Percentiles rank a stretch among this genome's conserved stretches.
Evolutionary conservation across 1,140 invertebrate species (phyloP).

Genomic region (Lucilia sericata): DNA sequence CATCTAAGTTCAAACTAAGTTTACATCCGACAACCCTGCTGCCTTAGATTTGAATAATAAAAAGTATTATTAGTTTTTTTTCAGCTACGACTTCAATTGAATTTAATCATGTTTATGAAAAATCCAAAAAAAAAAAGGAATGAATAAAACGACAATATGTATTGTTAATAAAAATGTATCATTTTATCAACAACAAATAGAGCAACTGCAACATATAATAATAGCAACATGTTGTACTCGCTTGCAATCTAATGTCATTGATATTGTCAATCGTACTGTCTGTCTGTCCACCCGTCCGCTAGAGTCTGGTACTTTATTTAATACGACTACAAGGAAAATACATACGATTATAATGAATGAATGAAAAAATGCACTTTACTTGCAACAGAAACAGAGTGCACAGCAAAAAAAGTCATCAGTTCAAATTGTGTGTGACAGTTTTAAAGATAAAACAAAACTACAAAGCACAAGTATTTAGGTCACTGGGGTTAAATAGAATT

Average conservation of each 20-base stretch:
- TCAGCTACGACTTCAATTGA: not conserved
- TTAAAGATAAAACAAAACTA: not conserved
- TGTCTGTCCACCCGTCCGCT: not conserved
- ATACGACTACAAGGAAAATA: not conserved
- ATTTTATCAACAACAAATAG: not conserved
- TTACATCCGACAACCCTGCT: not conserved
- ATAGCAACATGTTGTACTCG: not conserved
- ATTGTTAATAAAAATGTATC: slow-evolving; percentile 17
- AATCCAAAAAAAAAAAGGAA: not conserved
- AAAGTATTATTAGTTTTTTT: not conserved
- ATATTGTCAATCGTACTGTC: slow-evolving; percentile 16
- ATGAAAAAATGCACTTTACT: not conserved
- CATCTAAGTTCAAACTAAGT: not conserved
- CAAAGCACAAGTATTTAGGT: not conserved
- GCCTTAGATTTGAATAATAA: not conserved
- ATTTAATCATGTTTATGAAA: not conserved
- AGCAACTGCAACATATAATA: not conserved
- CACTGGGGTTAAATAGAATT: slow-evolving; percentile 10
- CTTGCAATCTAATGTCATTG: not conserved
- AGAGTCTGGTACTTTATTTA: not conserved
- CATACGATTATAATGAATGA: not conserved
- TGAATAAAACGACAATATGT: not conserved
- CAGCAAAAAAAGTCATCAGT: not conserved
- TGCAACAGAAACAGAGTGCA: too few species aligned
- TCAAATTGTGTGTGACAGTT: slow-evolving; percentile 5